Evolutionary conservation across 2,797 vertebrate genomes (phyloP), one percentile per base, ranked within the genome.

Genomic region (Poecilia wingei): DNA sequence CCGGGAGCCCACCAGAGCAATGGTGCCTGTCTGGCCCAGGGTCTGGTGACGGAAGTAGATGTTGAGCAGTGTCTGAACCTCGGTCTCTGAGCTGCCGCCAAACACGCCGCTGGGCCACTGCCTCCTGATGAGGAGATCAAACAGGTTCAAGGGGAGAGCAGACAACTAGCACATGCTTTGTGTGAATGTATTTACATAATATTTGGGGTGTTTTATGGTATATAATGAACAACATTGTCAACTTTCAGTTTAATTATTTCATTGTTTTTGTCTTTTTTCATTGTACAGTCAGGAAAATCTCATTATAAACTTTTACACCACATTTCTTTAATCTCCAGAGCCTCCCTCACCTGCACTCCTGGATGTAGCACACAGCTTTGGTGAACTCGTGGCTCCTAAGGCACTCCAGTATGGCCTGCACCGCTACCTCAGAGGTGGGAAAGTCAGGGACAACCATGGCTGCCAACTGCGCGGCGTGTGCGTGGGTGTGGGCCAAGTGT

Each of bases 21-120:
- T 99, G 75, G 98, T 99, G 81, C 98, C 98, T 0, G 98, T 99
- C 95, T 99, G 98, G 72, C 98, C 98, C 91, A 99, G 90, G 1
- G 98, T 99, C 93, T 99, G 98, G 93, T 99, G 98, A 77, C 97
- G 97, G 90, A 99, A 99, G 90, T 98, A 99, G 90, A 99, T 97
- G 78, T 99, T 99, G 94, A 99, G 97, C 74, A 99, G 95, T 2
- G 98, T 99, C 95, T 99, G 98, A 83, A 99, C 97, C 93, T 99
- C 98, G 7, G 96, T 98, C 3, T 99, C 98, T 20, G 97, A 96
- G 88, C 91, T 96, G 91, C 97, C 97, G 64, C 98, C 98, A 77
- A 99, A 99, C 91, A 99, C 98, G 61, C 98, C 97, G 36, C 95
- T 96, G 82, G 98, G 98, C 98, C 98, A 99, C 88, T 97, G 92